Evolutionary conservation across 2,113 vertebrate species (phyloP).

Genomic region (Thalassarche chlororhynchos): DNA sequence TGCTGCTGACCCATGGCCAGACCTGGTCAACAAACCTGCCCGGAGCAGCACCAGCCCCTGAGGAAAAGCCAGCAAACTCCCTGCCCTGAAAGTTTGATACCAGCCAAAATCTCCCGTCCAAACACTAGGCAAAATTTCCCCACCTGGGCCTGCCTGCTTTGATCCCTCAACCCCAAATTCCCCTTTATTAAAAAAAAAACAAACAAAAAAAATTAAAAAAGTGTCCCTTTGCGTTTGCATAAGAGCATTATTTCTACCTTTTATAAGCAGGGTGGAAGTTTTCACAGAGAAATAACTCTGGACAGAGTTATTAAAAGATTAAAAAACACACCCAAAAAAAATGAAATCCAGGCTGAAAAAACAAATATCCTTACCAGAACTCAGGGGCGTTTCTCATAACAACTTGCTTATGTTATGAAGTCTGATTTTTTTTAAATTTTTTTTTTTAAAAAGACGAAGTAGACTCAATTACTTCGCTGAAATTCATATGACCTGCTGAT

Average conservation of each 20-base stretch:
- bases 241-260: background rate
- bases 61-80: background rate
- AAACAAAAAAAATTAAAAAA: background rate
- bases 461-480: background rate
- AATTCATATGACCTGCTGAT: background rate
- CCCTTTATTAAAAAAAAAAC: background rate
- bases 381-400: background rate
- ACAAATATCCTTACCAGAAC: conserved; percentile 32
- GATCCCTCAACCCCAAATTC: background rate
- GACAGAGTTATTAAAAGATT: conserved; percentile 55
- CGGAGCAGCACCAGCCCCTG: background rate
- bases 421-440: background rate
- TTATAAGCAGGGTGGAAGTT: background rate
- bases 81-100: background rate
- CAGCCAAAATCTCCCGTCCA: background rate
- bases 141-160: background rate
- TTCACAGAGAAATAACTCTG: background rate
- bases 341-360: conserved; percentile 8
- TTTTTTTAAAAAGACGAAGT: background rate
- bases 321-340: background rate
- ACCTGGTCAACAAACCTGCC: background rate
- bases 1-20: background rate
- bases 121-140: background rate
- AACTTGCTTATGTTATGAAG: conserved; percentile 26
- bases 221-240: background rate